These are phyloP conservation scores for Drosophila macrospina DNA, from an alignment of 2,888 invertebrate species.

Conservation along the genomic window DNA sequence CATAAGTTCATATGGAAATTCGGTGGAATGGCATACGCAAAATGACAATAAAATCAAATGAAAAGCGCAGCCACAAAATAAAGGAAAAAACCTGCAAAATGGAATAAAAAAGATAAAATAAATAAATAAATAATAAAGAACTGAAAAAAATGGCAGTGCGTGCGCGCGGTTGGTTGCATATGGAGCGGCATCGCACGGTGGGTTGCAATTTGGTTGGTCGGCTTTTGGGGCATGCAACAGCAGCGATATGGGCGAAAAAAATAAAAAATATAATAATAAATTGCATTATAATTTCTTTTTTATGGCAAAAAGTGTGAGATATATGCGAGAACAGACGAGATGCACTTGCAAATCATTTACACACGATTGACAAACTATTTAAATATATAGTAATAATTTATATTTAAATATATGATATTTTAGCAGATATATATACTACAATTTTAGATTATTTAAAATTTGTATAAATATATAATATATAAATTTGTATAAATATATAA, in stretches of 20 bases:
- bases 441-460: no score
- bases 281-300: conserved; percentile 75
- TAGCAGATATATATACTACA: no score
- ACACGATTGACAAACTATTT: neutral
- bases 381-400: no score
- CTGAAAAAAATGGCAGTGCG: conserved; percentile 28
- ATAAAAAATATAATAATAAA: conserved; percentile 65
- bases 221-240: conserved; percentile 31
- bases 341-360: conserved; percentile 20
- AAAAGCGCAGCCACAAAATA: conserved; percentile 46
- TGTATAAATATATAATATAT: no score
- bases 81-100: neutral
- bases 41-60: conserved; percentile 68
- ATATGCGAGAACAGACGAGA: neutral
- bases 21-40: conserved; percentile 62
- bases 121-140: conserved; percentile 46
- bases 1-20: conserved; percentile 15
- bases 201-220: conserved; percentile 66
- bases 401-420: no score
- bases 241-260: conserved; percentile 24
- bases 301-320: conserved; percentile 27
- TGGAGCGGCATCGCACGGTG: conserved; percentile 8
- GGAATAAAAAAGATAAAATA: conserved; percentile 8
- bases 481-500: no score
- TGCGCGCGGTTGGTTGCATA: conserved; percentile 38